These are phyloP conservation scores for Nymphalis urticae DNA, from an alignment of 2,888 invertebrate genomes.

Conservation along the genomic window DNA sequence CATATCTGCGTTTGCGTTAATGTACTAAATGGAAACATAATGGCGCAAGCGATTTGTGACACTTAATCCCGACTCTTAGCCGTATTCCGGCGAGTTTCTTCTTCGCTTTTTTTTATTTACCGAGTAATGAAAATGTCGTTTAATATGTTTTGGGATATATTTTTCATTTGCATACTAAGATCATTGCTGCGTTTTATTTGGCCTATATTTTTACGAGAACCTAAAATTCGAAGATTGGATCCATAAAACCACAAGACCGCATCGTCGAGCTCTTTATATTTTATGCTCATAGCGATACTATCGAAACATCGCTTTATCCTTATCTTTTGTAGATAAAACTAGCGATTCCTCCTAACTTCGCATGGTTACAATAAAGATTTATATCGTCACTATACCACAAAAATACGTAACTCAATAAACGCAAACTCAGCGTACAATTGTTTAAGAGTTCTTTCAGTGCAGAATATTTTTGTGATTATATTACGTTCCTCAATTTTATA, in stretches of 20 bases:
- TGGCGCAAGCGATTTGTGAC: constrained; percentile 37
- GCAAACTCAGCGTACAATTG: too few species aligned
- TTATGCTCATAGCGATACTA: constrained; percentile 9
- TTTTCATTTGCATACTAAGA: constrained; percentile 4
- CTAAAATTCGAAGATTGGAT: constrained; percentile 8
- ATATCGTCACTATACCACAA: not conserved
- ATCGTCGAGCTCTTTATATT: constrained; percentile 4
- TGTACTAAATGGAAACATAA: constrained; percentile 39
- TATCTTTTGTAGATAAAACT: not conserved
- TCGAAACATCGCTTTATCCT: not conserved
- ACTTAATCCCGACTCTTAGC: constrained; percentile 32
- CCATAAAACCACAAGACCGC: constrained; percentile 8
- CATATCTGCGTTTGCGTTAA: constrained; percentile 35
- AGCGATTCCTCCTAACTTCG: not conserved
- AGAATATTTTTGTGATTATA: too few species aligned
- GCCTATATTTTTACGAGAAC: constrained; percentile 13
- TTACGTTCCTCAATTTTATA: too few species aligned
- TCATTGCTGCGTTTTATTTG: constrained; percentile 8
- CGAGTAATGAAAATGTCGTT: constrained; percentile 34
- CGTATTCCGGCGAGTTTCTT: constrained; percentile 24
- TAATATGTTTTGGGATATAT: constrained; percentile 22
- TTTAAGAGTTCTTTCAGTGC: too few species aligned
- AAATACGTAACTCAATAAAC: too few species aligned
- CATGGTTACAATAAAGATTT: not conserved
- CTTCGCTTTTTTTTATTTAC: constrained; percentile 25